These are phyloP conservation scores for Elysia crispata DNA, from an alignment of 2,888 invertebrate genomes.

Conservation along the genomic window DNA sequence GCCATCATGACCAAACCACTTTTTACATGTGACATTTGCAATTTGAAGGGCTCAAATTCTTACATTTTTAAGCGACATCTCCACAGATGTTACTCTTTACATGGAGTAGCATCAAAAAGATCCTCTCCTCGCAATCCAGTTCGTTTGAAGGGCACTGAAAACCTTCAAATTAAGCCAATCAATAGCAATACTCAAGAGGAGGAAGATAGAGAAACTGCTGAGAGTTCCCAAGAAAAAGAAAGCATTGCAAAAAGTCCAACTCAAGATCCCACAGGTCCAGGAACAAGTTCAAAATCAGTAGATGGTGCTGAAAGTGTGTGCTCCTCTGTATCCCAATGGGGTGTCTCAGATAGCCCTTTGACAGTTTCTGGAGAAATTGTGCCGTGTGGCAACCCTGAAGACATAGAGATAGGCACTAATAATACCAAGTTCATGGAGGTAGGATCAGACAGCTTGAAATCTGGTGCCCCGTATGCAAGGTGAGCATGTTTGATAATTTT, in stretches of 20 bases:
- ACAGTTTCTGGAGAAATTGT: background rate
- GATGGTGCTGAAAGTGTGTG: background rate
- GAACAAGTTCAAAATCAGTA: background rate
- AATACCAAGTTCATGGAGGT: background rate
- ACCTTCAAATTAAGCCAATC: constrained; percentile 22
- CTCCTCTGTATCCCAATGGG: background rate
- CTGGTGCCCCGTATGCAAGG: background rate
- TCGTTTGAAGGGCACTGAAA: constrained; percentile 44
- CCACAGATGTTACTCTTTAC: constrained; percentile 38
- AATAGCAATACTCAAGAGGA: background rate
- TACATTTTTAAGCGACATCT: constrained; percentile 49
- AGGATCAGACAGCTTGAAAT: background rate
- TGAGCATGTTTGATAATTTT: background rate
- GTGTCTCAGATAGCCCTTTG: constrained; percentile 4
- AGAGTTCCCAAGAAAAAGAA: background rate
- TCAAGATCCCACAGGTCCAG: background rate
- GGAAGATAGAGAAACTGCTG: background rate
- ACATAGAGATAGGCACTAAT: background rate
- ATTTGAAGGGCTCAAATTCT: constrained; percentile 41
- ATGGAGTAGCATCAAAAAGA: constrained; percentile 47
- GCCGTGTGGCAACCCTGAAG: background rate
- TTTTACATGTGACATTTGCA: constrained; percentile 46
- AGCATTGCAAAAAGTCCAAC: background rate
- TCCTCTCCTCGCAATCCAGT: constrained; percentile 42
- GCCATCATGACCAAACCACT: background rate